phyloP scores from a whole-genome alignment of 2,113 vertebrate genomes.

The Cephalopholis sonnerati region DNA sequence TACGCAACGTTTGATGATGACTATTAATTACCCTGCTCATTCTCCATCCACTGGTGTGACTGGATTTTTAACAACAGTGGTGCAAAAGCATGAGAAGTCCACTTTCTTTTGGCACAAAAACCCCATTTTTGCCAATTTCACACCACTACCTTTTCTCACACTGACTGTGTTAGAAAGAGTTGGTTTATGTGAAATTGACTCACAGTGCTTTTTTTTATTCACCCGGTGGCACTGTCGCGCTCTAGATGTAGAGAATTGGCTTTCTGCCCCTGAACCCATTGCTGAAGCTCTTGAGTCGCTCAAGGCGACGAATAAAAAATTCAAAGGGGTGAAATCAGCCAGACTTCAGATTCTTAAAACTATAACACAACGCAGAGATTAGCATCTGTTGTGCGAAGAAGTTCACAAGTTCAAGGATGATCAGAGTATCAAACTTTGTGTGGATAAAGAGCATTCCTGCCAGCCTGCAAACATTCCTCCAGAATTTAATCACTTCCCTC shows the following conservation, averaged over 20 bases:
- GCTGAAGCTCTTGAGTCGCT: constrained; percentile 17
- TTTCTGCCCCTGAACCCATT: background rate
- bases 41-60: background rate
- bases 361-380: constrained; percentile 26
- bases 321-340: constrained; percentile 44
- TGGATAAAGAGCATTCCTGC: background rate
- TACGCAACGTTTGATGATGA: constrained; percentile 3
- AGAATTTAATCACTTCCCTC: background rate
- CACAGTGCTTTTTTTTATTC: background rate
- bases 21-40: constrained; percentile 9
- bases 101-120: background rate
- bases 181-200: constrained; percentile 35
- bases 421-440: background rate
- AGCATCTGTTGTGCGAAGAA: constrained; percentile 52
- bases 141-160: background rate
- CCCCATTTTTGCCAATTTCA: constrained; percentile 20
- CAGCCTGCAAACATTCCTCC: background rate
- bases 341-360: constrained; percentile 21
- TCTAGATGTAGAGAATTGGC: constrained; percentile 31
- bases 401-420: constrained; percentile 28
- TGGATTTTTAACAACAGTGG: background rate
- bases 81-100: background rate
- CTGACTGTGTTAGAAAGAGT: constrained; percentile 24
- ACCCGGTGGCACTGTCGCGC: constrained; percentile 26
- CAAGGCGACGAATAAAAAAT: constrained; percentile 20